Evolutionary conservation across 2,797 vertebrate genomes (phyloP).

Genomic region (Petrocephalus schoutedeni): DNA sequence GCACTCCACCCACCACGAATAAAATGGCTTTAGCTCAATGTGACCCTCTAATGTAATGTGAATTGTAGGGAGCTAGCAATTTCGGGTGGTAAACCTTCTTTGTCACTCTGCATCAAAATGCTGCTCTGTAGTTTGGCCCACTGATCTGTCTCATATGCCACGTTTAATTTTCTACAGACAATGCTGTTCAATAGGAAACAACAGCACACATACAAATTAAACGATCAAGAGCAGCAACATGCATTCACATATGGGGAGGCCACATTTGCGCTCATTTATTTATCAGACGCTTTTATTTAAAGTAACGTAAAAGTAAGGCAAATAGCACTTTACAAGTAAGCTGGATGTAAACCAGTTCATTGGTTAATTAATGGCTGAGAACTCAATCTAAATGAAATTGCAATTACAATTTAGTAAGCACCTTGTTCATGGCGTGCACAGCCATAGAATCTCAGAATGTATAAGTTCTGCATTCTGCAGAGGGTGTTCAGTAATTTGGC

Average conservation of each 20-base stretch:
- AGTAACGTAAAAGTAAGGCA: not conserved
- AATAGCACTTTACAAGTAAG: not conserved
- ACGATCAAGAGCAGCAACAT: constrained; percentile 14
- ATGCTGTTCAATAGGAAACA: constrained; percentile 14
- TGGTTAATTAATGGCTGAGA: not conserved
- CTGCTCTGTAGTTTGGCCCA: constrained; percentile 24
- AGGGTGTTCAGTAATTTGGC: not conserved
- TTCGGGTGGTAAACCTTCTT: constrained; percentile 37
- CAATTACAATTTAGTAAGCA: constrained; percentile 1
- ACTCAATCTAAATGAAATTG: not conserved
- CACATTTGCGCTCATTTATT: not conserved
- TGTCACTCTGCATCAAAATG: constrained; percentile 35
- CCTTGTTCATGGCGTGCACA: not conserved
- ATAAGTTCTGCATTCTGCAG: not conserved
- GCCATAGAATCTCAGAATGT: not conserved
- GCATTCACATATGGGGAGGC: not conserved
- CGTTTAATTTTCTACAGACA: constrained; percentile 18
- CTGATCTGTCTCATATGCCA: constrained; percentile 40
- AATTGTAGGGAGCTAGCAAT: constrained; percentile 50
- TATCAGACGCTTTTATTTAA: not conserved
- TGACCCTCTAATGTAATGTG: constrained; percentile 51
- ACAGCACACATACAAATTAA: not conserved
- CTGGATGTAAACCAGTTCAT: not conserved
- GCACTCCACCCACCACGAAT: constrained; percentile 30
- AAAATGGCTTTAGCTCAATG: constrained; percentile 45